Base-by-base conservation (phyloP, 1,140 invertebrate species). In the Mylabris phalerata region DNA sequence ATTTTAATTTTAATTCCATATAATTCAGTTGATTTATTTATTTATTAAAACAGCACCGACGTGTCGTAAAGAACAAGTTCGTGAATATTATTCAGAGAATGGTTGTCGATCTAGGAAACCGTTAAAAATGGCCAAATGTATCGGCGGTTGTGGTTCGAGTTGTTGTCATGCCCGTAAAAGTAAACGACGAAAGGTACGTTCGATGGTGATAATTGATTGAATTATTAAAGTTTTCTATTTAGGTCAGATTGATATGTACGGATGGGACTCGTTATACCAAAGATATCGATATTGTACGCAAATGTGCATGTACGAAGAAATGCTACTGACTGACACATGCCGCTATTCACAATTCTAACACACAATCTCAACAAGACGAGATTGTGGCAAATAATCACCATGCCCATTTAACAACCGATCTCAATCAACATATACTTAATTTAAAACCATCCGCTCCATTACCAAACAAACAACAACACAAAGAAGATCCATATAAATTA, bases 241-340 rank as follows among this genome's bases (percentile, higher is more conserved):
- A 89, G 87, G 84, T 89, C 57, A 89, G 93, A 61, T 82, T 98
- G 57, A 87, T 94, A 68, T 98, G 95, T 78, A 84, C 85, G 64
- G 88, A 98, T 75, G 93, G 94, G 48, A 90, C 87, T 55, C 87
- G 90, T 48, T 96, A 93, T 80, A 92, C 92, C 71, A 94, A 95
- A 82, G 90, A 96, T 72, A 86, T 98, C 68, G 92, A 97, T 71
- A 90, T 98, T 70, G 91, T 98, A 71, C 86, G 94, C 69, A 97
- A 96, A 76, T 98, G 89, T 75, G 86, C 87, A 55, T 92, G 89
- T 77, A 85, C 86, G 59, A 87, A 89, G 74, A 91, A 91, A 78
- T 92, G 89, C 78, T 82, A 87, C 75, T 84, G 84, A 79, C 71
- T 72, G 70, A 69, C 66, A 65, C 59, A 73, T 65, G 67, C 71